These are phyloP conservation scores for Cheilosia urbana DNA, from an alignment of 2,888 invertebrate species.

Conservation along the genomic window DNA sequence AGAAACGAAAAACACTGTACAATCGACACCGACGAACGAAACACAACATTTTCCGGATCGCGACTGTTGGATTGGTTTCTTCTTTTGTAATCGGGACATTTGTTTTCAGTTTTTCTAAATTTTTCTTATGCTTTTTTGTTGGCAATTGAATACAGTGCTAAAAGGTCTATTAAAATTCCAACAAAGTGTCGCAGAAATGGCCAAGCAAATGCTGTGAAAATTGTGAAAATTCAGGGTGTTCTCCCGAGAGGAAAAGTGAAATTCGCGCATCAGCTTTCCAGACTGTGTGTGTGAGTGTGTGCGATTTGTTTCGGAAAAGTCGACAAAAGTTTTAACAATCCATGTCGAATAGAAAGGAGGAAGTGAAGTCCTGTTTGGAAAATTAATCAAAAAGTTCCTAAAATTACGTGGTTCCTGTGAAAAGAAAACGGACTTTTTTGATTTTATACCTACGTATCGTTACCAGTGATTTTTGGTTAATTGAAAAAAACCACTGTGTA, in stretches of 20 bases:
- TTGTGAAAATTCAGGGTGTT: constrained; percentile 40
- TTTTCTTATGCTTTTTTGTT: constrained; percentile 19
- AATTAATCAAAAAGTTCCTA: constrained; percentile 14
- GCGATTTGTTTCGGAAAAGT: constrained; percentile 28
- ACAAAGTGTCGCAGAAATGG: constrained; percentile 1
- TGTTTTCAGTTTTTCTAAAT: constrained; percentile 10
- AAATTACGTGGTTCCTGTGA: background rate
- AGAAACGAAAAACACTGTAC: constrained; percentile 29
- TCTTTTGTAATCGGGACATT: constrained; percentile 41
- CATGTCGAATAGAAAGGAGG: background rate
- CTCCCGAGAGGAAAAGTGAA: constrained; percentile 21
- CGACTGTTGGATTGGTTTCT: constrained; percentile 18
- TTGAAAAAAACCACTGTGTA: constrained; percentile 46
- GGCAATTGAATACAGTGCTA: background rate
- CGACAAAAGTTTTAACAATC: constrained; percentile 1
- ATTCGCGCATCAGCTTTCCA: constrained; percentile 60
- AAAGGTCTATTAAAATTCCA: background rate
- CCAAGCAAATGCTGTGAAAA: constrained; percentile 12
- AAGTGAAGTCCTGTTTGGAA: background rate
- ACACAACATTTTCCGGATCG: constrained; percentile 49
- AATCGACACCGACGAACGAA: constrained; percentile 66
- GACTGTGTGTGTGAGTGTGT: constrained; percentile 10
- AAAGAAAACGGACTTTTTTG: constrained; percentile 4
- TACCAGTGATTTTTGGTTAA: constrained; percentile 30
- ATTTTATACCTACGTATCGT: background rate